These are phyloP conservation scores for Ailuropoda melanoleuca DNA, from an alignment of 2,113 vertebrate genomes.

Conservation along the genomic window DNA sequence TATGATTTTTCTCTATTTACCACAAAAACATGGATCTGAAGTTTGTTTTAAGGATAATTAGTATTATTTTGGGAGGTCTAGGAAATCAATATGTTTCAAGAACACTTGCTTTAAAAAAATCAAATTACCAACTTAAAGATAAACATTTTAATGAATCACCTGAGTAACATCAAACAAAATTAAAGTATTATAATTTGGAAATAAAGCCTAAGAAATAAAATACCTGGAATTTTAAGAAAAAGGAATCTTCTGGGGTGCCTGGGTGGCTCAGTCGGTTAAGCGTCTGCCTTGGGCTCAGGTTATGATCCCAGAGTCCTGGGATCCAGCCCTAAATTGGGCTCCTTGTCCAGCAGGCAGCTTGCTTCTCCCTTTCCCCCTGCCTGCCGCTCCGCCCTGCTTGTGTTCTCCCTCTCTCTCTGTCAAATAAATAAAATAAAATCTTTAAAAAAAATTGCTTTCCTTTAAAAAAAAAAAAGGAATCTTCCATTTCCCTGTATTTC, in stretches of 20 bases:
- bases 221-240: not conserved
- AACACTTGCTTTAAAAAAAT: constrained; percentile 54
- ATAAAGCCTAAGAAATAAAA: not conserved
- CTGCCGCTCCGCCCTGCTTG: too few relatives aligned
- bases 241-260: not conserved
- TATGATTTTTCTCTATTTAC: constrained; percentile 77
- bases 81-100: constrained; percentile 63
- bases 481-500: not conserved
- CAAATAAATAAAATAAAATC: not conserved
- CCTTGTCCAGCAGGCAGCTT: not conserved
- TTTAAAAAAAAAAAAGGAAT: not conserved
- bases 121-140: constrained; percentile 46
- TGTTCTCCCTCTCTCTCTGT: not conserved
- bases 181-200: not conserved
- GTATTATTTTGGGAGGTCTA: constrained; percentile 57
- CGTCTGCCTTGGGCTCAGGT: not conserved
- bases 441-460: not conserved
- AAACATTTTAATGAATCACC: not conserved
- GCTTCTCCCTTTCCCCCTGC: not conserved
- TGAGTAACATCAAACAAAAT: not conserved
- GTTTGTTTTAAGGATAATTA: constrained; percentile 59
- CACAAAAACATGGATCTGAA: constrained; percentile 52
- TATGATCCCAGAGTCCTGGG: not conserved
- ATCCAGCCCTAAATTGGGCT: not conserved
- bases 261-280: not conserved